A percentile compares a stretch with the other conserved stretches of the same genome.
Evolutionary conservation across 2,113 vertebrate genomes (phyloP).

Genomic region (Microtus ochrogaster): DNA sequence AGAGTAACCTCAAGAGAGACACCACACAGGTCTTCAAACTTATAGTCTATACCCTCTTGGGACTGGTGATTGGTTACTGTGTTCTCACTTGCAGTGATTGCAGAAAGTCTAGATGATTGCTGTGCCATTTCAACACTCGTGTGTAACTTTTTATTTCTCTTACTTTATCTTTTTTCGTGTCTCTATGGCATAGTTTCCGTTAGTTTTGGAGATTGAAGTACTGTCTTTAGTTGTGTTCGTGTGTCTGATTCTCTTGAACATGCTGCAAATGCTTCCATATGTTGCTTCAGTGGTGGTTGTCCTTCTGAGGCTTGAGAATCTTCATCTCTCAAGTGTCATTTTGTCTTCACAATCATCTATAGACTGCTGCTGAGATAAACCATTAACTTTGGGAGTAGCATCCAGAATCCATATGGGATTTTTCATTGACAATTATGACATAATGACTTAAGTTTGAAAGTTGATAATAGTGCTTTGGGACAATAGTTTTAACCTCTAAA

Average conservation of each 20-base stretch:
- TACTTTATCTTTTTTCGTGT: background rate
- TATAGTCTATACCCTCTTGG: background rate
- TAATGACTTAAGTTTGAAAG: background rate
- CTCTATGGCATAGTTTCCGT: background rate
- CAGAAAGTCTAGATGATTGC: background rate
- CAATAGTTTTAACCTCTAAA: too few species aligned
- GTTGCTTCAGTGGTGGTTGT: background rate
- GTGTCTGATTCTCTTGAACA: background rate
- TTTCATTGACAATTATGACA: background rate
- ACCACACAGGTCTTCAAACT: too few species aligned
- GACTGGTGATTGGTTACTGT: background rate
- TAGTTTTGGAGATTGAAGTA: background rate
- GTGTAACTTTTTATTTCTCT: background rate
- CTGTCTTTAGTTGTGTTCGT: background rate
- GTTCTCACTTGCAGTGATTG: background rate
- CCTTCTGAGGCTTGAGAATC: background rate
- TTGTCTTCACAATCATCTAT: background rate
- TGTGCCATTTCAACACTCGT: background rate
- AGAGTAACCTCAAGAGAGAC: too few species aligned
- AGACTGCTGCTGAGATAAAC: background rate
- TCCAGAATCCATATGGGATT: background rate
- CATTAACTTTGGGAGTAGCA: background rate
- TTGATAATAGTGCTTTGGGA: background rate
- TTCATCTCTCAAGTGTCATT: background rate
- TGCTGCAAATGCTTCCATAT: background rate